Evolutionary conservation across 1,140 invertebrate genomes (phyloP), one percentile per base, ranked within the genome.

Genomic region (Diuraphis noxia): DNA sequence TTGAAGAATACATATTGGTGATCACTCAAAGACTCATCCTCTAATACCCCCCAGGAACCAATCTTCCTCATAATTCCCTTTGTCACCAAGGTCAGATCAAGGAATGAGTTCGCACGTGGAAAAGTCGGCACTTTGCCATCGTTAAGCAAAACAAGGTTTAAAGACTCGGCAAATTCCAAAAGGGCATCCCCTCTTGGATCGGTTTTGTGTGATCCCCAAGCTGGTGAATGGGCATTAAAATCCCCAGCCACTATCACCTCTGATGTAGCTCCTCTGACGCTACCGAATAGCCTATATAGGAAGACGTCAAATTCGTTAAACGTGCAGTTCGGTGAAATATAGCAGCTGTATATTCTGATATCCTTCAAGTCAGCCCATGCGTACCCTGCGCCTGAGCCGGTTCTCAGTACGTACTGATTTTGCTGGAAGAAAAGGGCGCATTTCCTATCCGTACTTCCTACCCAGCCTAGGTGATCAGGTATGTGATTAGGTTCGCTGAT

Each of bases 371-470:
- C 82, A 43, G 82, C 82, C 82, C 82, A 84, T 30, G 82, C 38
- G 10, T 30, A 30, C 1, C 82, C 82, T 84, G 2, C 30, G 4
- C 13, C 23, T 1, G 41, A 84, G 17, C 82, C 82, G 4, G 23
- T 84, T 84, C 25, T 84, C 82, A 84, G 1, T 10, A 84, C 82
- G 3, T 84, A 25, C 8, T 30, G 82, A 84, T 84, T 84, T 84
- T 25, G 82, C 13, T 84, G 82, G 36, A 84, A 34, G 13, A 30
- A 43, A 40, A 84, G 82, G 38, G 82, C 82, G 17, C 40, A 84
- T 84, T 84, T 84, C 82, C 23, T 7, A 13, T 43, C 82, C 23
- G 82, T 84, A 84, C 82, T 84, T 84, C 82, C 82, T 43, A 84
- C 17, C 82, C 82, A 84, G 23, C 82, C 82, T 0, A 30, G 82